Base-by-base conservation (phyloP, 2,888 invertebrate genomes). In the Diaperis boleti region DNA sequence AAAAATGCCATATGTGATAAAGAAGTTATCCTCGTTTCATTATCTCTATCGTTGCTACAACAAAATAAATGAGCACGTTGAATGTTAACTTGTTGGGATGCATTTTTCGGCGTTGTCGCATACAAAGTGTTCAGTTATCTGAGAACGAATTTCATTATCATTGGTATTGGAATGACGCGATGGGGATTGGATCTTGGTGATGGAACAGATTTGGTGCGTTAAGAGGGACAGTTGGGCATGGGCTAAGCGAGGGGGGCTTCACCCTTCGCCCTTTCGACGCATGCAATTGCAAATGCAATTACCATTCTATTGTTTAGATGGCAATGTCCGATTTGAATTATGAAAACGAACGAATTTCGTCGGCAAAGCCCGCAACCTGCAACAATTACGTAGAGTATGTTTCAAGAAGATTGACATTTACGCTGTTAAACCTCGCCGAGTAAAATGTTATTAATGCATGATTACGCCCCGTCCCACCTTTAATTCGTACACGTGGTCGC, bases 401-500 rank as follows among this genome's bases (percentile, higher is more conserved):
- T 62, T 63, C 45, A 33, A 59, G 65, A 66, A 72, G 67, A 72
- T 72, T 74, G 74, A 73, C 72, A 73, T 73, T 72, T 70, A 61
- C 70, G 71, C 65, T 66, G 68, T 69, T 72, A 70, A 72, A 72
- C 70, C 69, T 67, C 66, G 69, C 71, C 59, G 71, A 72, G 73
- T 73, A 70, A 72, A 74, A 74, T 69, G 72, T 74, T 74, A 74
- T 74, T 74, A 74, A 75, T 74, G 73, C 72, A 74, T 74, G 74
- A 74, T 74, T 74, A 74, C 72, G 65, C 69, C 66, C 67, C 67
- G 67, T 70, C 69, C 69, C 69, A 69, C 65, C 65, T 65, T 67
- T 64, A 67, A 66, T 62, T 61, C 45, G 57, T 66, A 66, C 65
- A 70, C 72, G 69, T 67, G 55, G 60, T 61, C 42, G n/a, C 18